phyloP scores from a whole-genome alignment of 2,113 vertebrate species.

The Sardina pilchardus region DNA sequence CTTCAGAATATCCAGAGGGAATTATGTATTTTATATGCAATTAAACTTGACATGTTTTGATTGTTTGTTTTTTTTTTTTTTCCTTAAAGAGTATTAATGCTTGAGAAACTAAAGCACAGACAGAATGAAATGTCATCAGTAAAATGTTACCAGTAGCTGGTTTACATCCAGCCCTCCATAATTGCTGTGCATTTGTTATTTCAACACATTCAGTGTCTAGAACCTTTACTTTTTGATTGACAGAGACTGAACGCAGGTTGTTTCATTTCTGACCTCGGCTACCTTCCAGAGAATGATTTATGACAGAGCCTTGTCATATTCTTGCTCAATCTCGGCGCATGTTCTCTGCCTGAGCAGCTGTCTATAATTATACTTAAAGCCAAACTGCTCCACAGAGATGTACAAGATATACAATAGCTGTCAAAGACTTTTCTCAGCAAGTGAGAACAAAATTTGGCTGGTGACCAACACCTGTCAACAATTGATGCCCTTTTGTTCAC shows the following conservation, averaged over 20 bases:
- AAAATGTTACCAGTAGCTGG: not conserved
- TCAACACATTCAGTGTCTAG: not conserved
- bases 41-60: slow-evolving; percentile 5
- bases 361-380: slow-evolving; percentile 49
- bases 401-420: slow-evolving; percentile 31
- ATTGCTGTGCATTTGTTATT: not conserved
- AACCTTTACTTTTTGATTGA: not conserved
- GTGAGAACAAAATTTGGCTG: slow-evolving; percentile 51
- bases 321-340: not conserved
- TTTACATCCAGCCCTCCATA: not conserved
- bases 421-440: slow-evolving; percentile 37
- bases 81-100: not conserved
- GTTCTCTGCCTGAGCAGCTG: not conserved
- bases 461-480: slow-evolving; percentile 54
- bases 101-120: not conserved
- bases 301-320: not conserved
- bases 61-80: not conserved
- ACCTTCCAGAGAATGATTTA: not conserved
- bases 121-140: not conserved
- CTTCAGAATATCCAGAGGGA: not conserved
- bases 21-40: not conserved
- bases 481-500: slow-evolving; percentile 43
- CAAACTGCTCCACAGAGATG: slow-evolving; percentile 44
- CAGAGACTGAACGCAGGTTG: not conserved
- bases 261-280: not conserved